These are phyloP conservation scores for Heloderma charlesbogerti DNA, from an alignment of 2,113 vertebrate genomes.

Conservation along the genomic window DNA sequence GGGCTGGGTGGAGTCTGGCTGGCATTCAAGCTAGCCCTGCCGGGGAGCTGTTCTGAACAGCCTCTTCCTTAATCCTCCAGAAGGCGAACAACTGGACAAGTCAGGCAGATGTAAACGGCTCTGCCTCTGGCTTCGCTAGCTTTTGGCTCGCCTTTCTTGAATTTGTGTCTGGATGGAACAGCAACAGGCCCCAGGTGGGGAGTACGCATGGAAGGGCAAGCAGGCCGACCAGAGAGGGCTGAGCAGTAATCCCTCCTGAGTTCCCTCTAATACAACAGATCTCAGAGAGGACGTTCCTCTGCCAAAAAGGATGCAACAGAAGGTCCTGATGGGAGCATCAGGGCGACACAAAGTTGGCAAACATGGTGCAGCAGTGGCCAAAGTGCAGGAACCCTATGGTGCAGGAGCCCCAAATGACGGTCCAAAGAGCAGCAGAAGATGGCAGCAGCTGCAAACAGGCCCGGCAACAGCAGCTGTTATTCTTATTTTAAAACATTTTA, in stretches of 20 bases:
- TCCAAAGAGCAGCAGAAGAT: no score
- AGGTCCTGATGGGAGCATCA: neutral
- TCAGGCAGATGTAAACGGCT: constrained; percentile 67
- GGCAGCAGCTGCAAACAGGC: no score
- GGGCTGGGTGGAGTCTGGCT: neutral
- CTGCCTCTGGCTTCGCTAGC: constrained; percentile 47
- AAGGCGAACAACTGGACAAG: constrained; percentile 66
- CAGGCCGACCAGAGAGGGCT: neutral
- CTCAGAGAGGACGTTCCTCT: neutral
- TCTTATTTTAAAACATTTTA: no score
- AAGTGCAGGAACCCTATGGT: no score
- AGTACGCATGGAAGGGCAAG: constrained; percentile 10
- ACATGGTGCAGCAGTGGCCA: no score
- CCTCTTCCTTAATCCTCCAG: constrained; percentile 65
- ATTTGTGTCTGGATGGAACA: constrained; percentile 7
- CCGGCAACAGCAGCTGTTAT: no score
- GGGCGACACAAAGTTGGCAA: neutral
- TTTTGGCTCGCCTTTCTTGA: neutral
- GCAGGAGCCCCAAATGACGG: no score
- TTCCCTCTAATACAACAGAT: constrained; percentile 44
- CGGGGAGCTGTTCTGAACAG: constrained; percentile 47
- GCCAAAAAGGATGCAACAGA: neutral
- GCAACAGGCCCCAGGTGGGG: neutral
- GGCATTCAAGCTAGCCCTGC: neutral
- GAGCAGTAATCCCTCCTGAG: constrained; percentile 24